These are phyloP conservation scores for Orius insidiosus DNA, from an alignment of 1,140 invertebrate species.

Conservation along the genomic window DNA sequence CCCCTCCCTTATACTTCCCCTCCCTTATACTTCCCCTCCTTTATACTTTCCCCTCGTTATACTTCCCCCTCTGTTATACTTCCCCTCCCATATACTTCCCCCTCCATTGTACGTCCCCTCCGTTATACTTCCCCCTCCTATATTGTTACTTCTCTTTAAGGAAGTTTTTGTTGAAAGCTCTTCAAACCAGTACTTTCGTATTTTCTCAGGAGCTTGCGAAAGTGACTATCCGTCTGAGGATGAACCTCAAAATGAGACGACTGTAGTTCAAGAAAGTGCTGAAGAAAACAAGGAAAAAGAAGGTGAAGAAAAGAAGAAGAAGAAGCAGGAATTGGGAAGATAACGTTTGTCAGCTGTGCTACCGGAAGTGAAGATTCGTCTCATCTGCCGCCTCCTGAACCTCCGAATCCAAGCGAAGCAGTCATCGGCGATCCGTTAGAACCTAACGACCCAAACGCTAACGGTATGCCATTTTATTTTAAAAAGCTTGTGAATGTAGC, in stretches of 20 bases:
- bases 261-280: conserved; percentile 4
- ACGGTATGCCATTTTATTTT: conserved; percentile 7
- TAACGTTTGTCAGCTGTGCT: conserved; percentile 24
- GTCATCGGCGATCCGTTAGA: not conserved
- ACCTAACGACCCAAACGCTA: conserved; percentile 13
- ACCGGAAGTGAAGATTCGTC: conserved; percentile 22
- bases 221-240: conserved; percentile 38
- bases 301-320: conserved; percentile 23
- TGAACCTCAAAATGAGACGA: conserved; percentile 14
- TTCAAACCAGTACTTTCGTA: too few species aligned
- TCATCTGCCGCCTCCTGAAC: conserved; percentile 15
- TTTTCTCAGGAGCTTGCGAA: conserved; percentile 42
- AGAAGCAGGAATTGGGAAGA: conserved; percentile 23
- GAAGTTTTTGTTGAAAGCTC: too few species aligned
- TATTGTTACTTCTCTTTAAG: too few species aligned
- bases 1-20: too few species aligned
- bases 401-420: conserved; percentile 1
- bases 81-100: too few species aligned
- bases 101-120: too few species aligned
- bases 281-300: conserved; percentile 20
- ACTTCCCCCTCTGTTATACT: too few species aligned
- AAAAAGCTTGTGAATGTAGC: not conserved
- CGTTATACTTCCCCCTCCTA: too few species aligned
- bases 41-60: too few species aligned
- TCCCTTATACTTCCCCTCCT: too few species aligned